phyloP scores from a whole-genome alignment of 2,113 vertebrate genomes.

The Panthera tigris region DNA sequence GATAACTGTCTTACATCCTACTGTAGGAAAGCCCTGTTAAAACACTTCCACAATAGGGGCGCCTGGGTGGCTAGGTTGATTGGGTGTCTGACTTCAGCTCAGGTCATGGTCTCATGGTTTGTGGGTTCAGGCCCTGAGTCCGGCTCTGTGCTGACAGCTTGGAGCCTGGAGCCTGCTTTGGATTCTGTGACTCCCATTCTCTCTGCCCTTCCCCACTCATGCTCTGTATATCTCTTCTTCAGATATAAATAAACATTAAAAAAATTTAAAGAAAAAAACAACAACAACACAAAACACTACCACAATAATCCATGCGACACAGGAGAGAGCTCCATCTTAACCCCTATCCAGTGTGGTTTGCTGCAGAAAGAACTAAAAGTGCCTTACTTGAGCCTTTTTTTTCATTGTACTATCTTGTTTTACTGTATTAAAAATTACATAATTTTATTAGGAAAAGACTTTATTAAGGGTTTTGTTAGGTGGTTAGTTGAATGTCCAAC shows the following conservation, averaged over 20 bases:
- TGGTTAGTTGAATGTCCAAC: neutral
- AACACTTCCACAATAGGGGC: neutral
- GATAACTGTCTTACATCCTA: neutral
- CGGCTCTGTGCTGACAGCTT: too few species aligned
- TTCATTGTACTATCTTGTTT: neutral
- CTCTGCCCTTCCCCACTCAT: too few species aligned
- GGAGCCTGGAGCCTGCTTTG: too few species aligned
- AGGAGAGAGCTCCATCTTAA: neutral
- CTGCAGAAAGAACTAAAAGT: neutral
- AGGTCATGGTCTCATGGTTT: too few species aligned
- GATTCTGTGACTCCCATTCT: too few species aligned
- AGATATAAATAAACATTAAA: too few species aligned
- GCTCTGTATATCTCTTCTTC: too few species aligned
- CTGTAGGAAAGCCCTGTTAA: neutral
- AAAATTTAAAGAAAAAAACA: too few species aligned
- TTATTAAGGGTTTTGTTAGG: neutral
- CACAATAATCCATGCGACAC: neutral
- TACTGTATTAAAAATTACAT: neutral
- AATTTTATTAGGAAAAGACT: conserved; percentile 21
- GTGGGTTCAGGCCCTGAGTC: too few species aligned
- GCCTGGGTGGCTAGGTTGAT: too few species aligned
- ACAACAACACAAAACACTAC: neutral
- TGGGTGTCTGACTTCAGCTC: too few species aligned
- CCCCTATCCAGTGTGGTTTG: neutral
- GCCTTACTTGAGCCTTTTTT: neutral